Base-by-base conservation (phyloP, 2,797 vertebrate species). In the Ammospiza maritima region DNA sequence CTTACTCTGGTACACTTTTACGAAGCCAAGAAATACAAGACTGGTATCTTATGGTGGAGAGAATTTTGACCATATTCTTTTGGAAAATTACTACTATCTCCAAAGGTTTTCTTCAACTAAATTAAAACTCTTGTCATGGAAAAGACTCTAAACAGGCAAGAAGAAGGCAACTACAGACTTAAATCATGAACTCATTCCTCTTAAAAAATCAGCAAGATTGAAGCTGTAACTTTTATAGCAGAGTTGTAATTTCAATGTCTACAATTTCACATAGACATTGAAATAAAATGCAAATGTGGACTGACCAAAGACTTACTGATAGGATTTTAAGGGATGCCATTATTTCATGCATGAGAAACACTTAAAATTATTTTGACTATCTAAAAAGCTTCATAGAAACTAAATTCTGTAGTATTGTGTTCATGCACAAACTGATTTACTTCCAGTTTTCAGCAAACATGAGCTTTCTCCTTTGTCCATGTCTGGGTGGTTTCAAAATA, bases 231-330 rank as follows among this genome's bases (percentile, higher is more conserved):
- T 94, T 38, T 38, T 71, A 32, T 42, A 84, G 69, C 32, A 85
- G 20, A 58, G 27, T 45, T 88, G 8, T 71, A 66, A 42, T 83
- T 90, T 81, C 40, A 94, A 82, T 53, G 51, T 88, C 42, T 95
- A 36, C 53, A 60, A 0, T 78, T 92, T 90, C 56, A 84, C 71
- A 34, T 66, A 51, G 76, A 36, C 66, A 10, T 57, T 76, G 69
- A 89, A 86, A 91, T 85, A 86, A 96, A 82, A 71, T 53, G 72
- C 38, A 80, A 58, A 45, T 80, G 34, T 64, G 64, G 30, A 32
- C 26, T 65, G 6, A 83, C 22, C 30, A 42, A 82, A 89, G 57
- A 67, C 42, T 34, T 60, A 58, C 45, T 20, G 20, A 34, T 76
- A 48, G 81, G 26, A 48, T 89, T 54, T 78, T 76, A 62, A 62